A percentile compares a stretch with the other conserved stretches of the same genome.
These are phyloP conservation scores for Nyctibius bracteatus DNA, from an alignment of 2,113 vertebrate species.

Conservation along the genomic window DNA sequence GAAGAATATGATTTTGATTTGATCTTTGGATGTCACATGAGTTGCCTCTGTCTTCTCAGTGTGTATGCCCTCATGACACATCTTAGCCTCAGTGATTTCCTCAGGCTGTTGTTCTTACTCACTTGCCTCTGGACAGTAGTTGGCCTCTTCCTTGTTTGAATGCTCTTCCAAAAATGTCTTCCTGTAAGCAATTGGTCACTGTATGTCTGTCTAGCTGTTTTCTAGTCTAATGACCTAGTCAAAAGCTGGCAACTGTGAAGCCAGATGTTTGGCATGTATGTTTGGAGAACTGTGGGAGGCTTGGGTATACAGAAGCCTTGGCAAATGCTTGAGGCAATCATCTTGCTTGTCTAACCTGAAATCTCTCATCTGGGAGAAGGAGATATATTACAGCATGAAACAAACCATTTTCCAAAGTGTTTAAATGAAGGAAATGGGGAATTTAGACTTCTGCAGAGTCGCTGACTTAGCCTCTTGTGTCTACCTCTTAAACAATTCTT, in stretches of 20 bases:
- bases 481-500: background rate
- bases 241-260: background rate
- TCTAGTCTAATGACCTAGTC: background rate
- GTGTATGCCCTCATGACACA: background rate
- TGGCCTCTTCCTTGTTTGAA: background rate
- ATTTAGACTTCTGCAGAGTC: background rate
- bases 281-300: background rate
- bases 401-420: background rate
- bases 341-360: slow-evolving; percentile 6
- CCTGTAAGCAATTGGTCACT: background rate
- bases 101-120: background rate
- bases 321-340: slow-evolving; percentile 9
- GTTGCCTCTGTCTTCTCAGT: background rate
- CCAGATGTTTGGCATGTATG: background rate
- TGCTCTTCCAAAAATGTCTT: background rate
- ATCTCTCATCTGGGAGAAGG: background rate
- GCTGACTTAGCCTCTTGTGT: background rate
- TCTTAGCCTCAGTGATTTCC: background rate
- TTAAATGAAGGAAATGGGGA: background rate
- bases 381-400: background rate
- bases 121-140: background rate
- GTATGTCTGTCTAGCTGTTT: background rate
- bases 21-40: background rate
- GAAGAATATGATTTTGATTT: background rate
- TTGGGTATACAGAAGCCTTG: background rate